A percentile compares a stretch with the other conserved stretches of the same genome.
phyloP scores from a whole-genome alignment of 2,888 invertebrate genomes.

The Sylvicola cinctus region DNA sequence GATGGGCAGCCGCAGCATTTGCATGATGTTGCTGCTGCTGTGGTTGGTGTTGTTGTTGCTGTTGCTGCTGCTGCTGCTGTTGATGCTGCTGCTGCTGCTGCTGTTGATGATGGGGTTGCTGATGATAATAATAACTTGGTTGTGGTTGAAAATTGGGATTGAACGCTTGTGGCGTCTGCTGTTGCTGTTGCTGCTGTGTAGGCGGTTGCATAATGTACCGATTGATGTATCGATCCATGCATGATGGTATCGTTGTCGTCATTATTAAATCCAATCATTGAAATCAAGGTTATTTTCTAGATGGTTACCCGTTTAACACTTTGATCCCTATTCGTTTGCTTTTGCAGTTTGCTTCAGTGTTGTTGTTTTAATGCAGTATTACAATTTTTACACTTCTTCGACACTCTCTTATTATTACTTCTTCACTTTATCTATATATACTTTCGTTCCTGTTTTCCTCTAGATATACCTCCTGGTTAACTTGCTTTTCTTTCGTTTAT shows the following conservation, averaged over 20 bases:
- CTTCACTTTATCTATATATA: no score
- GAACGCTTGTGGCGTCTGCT: conserved; percentile 3
- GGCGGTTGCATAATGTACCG: conserved; percentile 6
- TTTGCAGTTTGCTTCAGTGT: background rate
- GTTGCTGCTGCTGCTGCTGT: background rate
- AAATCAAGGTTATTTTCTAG: background rate
- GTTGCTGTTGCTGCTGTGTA: conserved; percentile 5
- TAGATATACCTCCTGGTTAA: no score
- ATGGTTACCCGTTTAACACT: background rate
- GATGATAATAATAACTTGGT: conserved; percentile 3
- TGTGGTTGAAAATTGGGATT: background rate
- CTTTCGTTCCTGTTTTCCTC: no score
- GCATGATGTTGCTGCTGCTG: background rate
- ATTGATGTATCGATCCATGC: conserved; percentile 8
- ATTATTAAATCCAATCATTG: conserved; percentile 6
- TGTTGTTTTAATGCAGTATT: no score
- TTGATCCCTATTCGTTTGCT: background rate
- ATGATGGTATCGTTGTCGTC: conserved; percentile 6
- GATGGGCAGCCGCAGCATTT: conserved; percentile 1
- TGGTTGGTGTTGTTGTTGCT: background rate
- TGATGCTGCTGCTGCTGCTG: conserved; percentile 13
- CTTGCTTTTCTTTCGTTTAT: no score
- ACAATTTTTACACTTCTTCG: no score
- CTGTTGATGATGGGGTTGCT: conserved; percentile 3
- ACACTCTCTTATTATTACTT: no score